Conservation (phyloP, 1,140 invertebrate genomes). For the Caenorhabditis tropicalis region DNA sequence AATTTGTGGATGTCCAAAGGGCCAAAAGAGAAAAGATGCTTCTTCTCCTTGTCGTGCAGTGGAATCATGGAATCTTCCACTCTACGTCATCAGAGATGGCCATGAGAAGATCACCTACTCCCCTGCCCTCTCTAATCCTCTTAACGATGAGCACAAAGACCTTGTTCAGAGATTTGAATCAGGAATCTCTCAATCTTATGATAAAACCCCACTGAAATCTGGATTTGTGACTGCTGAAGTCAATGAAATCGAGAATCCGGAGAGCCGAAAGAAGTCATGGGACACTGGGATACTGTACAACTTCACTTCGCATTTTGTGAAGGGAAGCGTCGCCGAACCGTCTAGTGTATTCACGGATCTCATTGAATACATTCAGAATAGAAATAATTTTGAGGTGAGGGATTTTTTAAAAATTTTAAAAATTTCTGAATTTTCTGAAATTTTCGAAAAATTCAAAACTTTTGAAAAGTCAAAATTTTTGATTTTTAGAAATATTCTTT, state of each 20-base stretch:
- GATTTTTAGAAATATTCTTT: no score
- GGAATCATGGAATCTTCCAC: conserved; percentile 56
- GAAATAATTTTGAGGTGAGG: conserved; percentile 56
- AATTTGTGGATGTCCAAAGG: conserved; percentile 60
- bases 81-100: conserved; percentile 56
- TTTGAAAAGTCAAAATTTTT: no score
- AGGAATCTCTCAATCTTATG: conserved; percentile 57
- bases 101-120: conserved; percentile 52
- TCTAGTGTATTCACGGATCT: conserved; percentile 54
- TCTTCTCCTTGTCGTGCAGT: conserved; percentile 45
- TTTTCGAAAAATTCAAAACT: not conserved
- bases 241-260: conserved; percentile 58
- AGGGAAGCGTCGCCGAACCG: conserved; percentile 55
- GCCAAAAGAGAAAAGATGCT: conserved; percentile 50
- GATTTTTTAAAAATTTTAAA: not conserved
- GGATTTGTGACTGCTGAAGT: conserved; percentile 57
- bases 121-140: conserved; percentile 50
- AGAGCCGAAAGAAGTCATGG: conserved; percentile 54
- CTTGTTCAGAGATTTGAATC: conserved; percentile 49
- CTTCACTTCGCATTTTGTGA: conserved; percentile 59
- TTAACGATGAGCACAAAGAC: conserved; percentile 44
- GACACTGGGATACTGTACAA: conserved; percentile 58
- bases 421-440: no score
- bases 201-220: conserved; percentile 52
- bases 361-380: conserved; percentile 52